phyloP scores from a whole-genome alignment of 2,888 invertebrate genomes.

The Microctonus aethiopoides region DNA sequence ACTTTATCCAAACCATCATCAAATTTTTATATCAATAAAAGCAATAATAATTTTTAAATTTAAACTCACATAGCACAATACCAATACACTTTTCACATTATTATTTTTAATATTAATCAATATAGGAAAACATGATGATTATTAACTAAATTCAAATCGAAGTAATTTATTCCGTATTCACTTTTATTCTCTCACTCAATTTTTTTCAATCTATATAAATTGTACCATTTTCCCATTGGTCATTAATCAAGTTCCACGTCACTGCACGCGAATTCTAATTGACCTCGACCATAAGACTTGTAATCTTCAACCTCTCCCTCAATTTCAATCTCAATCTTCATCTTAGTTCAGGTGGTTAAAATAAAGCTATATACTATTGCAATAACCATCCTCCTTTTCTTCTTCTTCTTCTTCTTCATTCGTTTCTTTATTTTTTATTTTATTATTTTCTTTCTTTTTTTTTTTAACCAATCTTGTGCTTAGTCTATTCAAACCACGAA shows the following conservation, averaged over 20 bases:
- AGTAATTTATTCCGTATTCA: neutral
- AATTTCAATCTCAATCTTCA: constrained; percentile 23
- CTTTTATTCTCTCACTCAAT: neutral
- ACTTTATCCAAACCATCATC: constrained; percentile 19
- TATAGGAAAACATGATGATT: neutral
- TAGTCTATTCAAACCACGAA: neutral
- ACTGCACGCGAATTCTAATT: constrained; percentile 38
- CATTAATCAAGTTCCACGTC: constrained; percentile 46
- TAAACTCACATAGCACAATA: neutral
- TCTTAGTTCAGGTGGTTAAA: constrained; percentile 1
- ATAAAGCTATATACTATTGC: neutral
- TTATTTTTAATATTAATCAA: neutral
- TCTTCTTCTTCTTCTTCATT: neutral
- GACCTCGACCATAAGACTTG: constrained; percentile 31
- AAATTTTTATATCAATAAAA: neutral
- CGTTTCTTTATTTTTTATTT: constrained; percentile 6
- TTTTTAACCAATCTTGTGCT: constrained; percentile 1
- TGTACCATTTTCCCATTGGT: constrained; percentile 27
- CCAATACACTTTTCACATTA: neutral
- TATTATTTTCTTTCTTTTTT: neutral
- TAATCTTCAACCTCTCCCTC: constrained; percentile 15
- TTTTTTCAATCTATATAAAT: neutral
- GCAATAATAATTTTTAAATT: neutral
- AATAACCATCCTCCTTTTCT: neutral
- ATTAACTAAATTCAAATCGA: too few species aligned